phyloP scores from a whole-genome alignment of 1,140 invertebrate genomes.

The Drosophila pseudoananassae region DNA sequence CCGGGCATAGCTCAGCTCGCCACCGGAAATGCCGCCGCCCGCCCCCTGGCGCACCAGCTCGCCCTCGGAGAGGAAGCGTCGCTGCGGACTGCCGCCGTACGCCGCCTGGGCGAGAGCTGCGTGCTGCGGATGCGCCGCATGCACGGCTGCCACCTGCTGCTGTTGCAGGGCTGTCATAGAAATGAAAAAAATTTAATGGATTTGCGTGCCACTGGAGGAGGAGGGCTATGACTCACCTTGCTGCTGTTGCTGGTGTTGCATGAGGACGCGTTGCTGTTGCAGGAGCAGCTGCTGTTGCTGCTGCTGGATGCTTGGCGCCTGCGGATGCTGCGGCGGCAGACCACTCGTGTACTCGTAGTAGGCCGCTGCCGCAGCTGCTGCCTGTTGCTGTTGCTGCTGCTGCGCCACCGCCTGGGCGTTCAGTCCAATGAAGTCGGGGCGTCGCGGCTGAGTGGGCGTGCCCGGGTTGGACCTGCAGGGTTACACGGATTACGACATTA shows the following conservation, averaged over 20 bases:
- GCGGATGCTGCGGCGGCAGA: constrained; percentile 79
- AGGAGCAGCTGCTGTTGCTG: constrained; percentile 70
- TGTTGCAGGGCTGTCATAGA: constrained; percentile 42
- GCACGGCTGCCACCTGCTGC: constrained; percentile 33
- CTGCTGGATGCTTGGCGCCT: constrained; percentile 75
- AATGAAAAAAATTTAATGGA: too few relatives aligned
- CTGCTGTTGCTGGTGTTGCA: constrained; percentile 72
- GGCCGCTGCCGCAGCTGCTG: constrained; percentile 77
- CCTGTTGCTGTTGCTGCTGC: constrained; percentile 57
- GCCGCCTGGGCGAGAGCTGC: constrained; percentile 69
- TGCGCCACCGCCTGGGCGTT: constrained; percentile 70
- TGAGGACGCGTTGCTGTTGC: constrained; percentile 73
- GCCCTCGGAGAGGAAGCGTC: constrained; percentile 93
- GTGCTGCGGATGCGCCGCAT: constrained; percentile 51
- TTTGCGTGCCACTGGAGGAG: too few relatives aligned
- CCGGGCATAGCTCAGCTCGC: constrained; percentile 85
- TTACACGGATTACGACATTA: constrained; percentile 39
- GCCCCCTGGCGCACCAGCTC: constrained; percentile 91
- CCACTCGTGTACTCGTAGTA: constrained; percentile 85
- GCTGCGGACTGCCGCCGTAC: constrained; percentile 88
- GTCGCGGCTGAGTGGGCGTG: constrained; percentile 93
- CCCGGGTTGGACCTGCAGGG: constrained; percentile 92
- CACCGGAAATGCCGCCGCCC: constrained; percentile 84
- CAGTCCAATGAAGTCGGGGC: constrained; percentile 93
- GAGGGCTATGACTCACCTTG: constrained; percentile 53